Evolutionary conservation across 2,113 vertebrate genomes (phyloP), one percentile per base, ranked within the genome.

Genomic region (Glaucidium brasilianum): DNA sequence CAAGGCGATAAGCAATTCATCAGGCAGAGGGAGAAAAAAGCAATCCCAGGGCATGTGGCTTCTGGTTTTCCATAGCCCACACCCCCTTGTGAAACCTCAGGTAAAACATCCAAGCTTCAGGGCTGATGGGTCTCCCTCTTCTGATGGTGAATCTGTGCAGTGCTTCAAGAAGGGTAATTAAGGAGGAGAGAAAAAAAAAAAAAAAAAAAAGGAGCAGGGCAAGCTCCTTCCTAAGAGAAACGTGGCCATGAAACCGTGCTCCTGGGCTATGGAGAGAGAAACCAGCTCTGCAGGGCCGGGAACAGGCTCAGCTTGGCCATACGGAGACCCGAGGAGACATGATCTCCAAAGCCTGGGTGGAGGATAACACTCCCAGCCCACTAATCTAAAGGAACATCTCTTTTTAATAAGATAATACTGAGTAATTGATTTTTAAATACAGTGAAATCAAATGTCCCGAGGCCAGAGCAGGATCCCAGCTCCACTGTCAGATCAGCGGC

Each of bases 391-490:
- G 62, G 71, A 95, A 96, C 47, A 67, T 52, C 20, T 63, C 34
- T 85, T 53, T 75, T 69, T 21, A 92, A 88, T 88, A 58, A 87
- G 88, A 79, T 92, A 94, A 92, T 69, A 67, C 59, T 3, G 47
- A 93, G 85, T 93, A 96, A 97, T 88, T 96, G 96, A 93, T 94
- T 96, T 94, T 96, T 95, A 96, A 96, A 95, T 76, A 96, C 81
- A 93, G 35, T 35, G 78, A 94, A 94, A 93, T 83, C 74, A 29
- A 90, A 96, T 37, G 82, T 55, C 95, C 91, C 0, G 20, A 81
- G 96, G 96, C 92, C 45, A 72, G 87, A 91, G 81, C 90, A 75
- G 53, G 62, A 94, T 89, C 87, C 53, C 81, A 67, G 80, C 67
- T 69, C 92, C 3, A 0, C 12, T 0, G 0, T 50, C 55, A 45